Evolutionary conservation across 1,140 invertebrate genomes (phyloP).

Genomic region (Brachionus sp.): DNA sequence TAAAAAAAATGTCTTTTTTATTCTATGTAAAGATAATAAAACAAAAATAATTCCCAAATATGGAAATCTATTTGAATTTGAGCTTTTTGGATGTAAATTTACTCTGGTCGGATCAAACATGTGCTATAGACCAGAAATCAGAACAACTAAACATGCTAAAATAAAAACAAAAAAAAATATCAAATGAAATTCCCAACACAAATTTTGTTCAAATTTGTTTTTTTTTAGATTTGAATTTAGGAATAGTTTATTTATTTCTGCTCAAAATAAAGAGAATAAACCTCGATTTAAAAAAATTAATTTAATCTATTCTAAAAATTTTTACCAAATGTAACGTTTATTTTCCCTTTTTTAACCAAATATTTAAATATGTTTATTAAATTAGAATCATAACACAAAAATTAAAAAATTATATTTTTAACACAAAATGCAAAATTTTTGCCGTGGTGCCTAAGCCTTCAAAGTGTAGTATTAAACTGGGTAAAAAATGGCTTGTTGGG

Average conservation of each 20-base stretch:
- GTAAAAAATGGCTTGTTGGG: too few relatives aligned
- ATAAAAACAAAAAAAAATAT: constrained; percentile 41
- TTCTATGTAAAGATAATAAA: not conserved
- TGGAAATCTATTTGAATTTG: constrained; percentile 42
- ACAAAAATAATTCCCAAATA: constrained; percentile 39
- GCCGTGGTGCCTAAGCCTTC: too few relatives aligned
- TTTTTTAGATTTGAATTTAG: not conserved
- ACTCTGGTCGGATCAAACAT: constrained; percentile 40
- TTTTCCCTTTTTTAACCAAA: too few relatives aligned
- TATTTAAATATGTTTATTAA: too few relatives aligned
- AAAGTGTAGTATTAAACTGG: too few relatives aligned
- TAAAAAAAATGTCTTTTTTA: constrained; percentile 30
- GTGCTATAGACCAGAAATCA: constrained; percentile 39
- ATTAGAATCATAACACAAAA: too few relatives aligned
- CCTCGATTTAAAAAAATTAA: too few relatives aligned
- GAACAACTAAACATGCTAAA: constrained; percentile 43
- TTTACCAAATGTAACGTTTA: too few relatives aligned
- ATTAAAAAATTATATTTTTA: not conserved
- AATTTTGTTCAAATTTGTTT: not conserved
- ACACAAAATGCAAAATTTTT: not conserved
- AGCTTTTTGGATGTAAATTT: constrained; percentile 33
- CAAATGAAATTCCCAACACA: not conserved
- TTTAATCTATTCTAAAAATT: too few relatives aligned
- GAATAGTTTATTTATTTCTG: not conserved
- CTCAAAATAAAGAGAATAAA: too few relatives aligned